Percentiles rank a stretch among this genome's conserved stretches.
Evolutionary conservation across 2,797 vertebrate genomes (phyloP).

Genomic region (Fratercula arctica): DNA sequence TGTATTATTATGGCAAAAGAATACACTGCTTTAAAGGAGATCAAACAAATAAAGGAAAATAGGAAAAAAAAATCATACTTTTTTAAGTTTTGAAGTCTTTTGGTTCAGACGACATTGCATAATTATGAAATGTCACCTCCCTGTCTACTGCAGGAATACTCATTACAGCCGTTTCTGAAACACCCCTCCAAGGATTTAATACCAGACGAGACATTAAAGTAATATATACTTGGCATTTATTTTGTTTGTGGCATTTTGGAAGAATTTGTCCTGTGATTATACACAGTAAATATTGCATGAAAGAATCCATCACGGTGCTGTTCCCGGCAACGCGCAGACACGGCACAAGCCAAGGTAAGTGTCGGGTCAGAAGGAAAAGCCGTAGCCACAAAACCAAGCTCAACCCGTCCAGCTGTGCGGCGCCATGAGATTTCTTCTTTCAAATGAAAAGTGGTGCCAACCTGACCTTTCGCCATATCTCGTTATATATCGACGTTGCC

Average conservation of each 20-base stretch:
- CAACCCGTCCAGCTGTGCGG: not conserved
- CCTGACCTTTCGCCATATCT: not conserved
- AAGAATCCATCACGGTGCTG: not conserved
- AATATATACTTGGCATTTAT: not conserved
- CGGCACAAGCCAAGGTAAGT: rapidly evolving
- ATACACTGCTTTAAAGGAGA: not conserved
- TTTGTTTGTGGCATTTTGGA: not conserved
- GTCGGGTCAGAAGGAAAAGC: constrained; percentile 38
- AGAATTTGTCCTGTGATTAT: not conserved
- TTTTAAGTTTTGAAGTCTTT: not conserved
- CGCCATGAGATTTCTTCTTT: not conserved
- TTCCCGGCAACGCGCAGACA: rapidly evolving
- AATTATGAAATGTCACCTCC: constrained; percentile 23
- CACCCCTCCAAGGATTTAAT: not conserved
- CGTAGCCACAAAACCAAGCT: rapidly evolving
- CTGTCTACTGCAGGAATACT: not conserved
- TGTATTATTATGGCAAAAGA: not conserved
- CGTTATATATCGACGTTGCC: not conserved
- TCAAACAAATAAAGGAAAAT: not conserved
- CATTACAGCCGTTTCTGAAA: not conserved
- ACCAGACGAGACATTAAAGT: not conserved
- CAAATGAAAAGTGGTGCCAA: not conserved
- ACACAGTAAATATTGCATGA: not conserved
- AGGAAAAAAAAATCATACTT: not conserved
- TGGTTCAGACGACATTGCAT: not conserved